Evolutionary conservation across 2,888 invertebrate genomes (phyloP).

Genomic region (Parnassius orleans): DNA sequence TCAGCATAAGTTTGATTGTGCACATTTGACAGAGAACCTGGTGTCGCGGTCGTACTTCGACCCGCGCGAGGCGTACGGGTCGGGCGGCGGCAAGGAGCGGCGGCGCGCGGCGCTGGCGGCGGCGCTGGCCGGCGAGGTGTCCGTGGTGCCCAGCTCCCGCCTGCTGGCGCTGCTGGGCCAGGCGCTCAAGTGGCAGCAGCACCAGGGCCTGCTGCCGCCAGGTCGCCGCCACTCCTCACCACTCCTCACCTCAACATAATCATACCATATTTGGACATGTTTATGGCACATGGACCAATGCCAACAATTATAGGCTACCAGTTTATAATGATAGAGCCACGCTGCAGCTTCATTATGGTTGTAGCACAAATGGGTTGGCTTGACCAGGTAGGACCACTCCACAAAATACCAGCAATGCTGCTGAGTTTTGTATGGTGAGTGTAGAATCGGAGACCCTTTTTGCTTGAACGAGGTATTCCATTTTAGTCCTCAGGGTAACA

Average conservation of each 20-base stretch:
- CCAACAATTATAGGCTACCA: too few relatives aligned
- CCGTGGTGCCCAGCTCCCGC: constrained; percentile 98
- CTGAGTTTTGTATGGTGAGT: too few relatives aligned
- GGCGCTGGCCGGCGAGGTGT: constrained; percentile 97
- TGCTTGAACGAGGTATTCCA: background rate
- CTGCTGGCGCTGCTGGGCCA: constrained; percentile 96
- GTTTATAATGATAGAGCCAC: too few relatives aligned
- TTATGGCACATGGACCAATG: too few relatives aligned
- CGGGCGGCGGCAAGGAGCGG: constrained; percentile 94
- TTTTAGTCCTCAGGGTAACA: too few relatives aligned
- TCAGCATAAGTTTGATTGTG: constrained; percentile 22
- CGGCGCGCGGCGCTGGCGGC: constrained; percentile 95
- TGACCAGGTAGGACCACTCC: too few relatives aligned
- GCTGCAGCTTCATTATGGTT: too few relatives aligned
- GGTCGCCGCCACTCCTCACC: constrained; percentile 61
- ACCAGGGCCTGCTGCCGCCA: constrained; percentile 97
- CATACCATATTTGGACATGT: too few relatives aligned
- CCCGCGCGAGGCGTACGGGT: constrained; percentile 97
- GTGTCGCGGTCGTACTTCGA: constrained; percentile 98
- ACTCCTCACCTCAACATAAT: too few relatives aligned
- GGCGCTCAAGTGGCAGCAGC: constrained; percentile 99
- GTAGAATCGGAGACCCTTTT: background rate
- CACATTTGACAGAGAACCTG: constrained; percentile 91
- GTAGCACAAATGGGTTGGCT: too few relatives aligned
- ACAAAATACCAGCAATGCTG: too few relatives aligned